phyloP scores from a whole-genome alignment of 2,113 vertebrate genomes.

The Ovis canadensis region DNA sequence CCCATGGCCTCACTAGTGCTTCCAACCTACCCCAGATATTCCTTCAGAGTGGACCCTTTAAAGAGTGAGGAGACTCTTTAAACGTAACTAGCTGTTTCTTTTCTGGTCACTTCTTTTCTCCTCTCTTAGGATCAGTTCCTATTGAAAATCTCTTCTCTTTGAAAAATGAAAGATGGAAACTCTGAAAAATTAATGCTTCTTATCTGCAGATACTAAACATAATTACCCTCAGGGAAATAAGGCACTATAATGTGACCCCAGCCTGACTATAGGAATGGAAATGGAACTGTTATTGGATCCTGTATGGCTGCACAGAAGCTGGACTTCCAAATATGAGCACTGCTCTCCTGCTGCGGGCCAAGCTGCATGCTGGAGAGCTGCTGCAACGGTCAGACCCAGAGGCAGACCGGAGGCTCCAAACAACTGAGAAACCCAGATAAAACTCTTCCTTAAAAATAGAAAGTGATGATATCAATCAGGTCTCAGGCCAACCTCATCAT shows the following conservation, averaged over 20 bases:
- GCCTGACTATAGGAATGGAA: neutral
- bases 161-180: neutral
- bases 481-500: neutral
- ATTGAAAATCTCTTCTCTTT: slow-evolving; percentile 13
- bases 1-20: neutral
- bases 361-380: neutral
- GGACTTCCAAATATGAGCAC: neutral
- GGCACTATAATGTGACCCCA: slow-evolving; percentile 37
- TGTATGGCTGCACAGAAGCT: neutral
- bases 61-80: neutral
- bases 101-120: neutral
- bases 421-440: neutral
- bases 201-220: slow-evolving; percentile 5
- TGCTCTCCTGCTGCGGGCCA: neutral
- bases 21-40: neutral
- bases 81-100: neutral
- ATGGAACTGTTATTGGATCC: neutral
- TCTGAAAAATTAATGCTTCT: neutral
- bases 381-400: neutral
- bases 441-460: slow-evolving; percentile 36
- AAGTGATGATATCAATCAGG: neutral
- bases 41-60: neutral
- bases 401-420: neutral
- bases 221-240: slow-evolving; percentile 37
- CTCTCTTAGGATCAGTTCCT: neutral